Conservation (phyloP, 1,140 invertebrate species). For the Augochlora pura region DNA sequence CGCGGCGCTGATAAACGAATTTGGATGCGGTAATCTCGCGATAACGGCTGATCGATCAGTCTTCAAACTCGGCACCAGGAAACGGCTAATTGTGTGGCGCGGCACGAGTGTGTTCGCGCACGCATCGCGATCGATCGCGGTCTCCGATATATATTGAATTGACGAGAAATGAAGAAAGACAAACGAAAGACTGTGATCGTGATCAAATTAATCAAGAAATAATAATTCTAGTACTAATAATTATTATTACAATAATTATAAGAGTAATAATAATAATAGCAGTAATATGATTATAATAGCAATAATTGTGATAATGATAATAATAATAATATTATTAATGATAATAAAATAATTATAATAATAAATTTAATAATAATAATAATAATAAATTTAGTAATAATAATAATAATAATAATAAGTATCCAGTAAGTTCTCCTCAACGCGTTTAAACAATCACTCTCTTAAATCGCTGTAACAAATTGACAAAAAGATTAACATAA, state of each 20-base stretch:
- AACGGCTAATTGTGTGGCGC: no score
- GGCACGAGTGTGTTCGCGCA: not conserved
- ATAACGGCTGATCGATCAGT: no score
- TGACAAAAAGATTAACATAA: slow-evolving; percentile 45
- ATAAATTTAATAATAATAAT: slow-evolving; percentile 67
- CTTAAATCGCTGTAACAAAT: slow-evolving; percentile 60
- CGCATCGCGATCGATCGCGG: slow-evolving; percentile 42
- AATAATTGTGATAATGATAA: slow-evolving; percentile 58
- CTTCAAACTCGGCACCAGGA: no score
- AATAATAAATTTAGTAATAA: slow-evolving; percentile 55
- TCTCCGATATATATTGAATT: not conserved
- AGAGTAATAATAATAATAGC: slow-evolving; percentile 64
- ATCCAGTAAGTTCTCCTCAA: slow-evolving; percentile 60
- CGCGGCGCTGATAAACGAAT: no score
- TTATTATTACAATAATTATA: slow-evolving; percentile 64
- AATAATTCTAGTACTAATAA: slow-evolving; percentile 62
- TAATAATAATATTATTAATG: slow-evolving; percentile 58
- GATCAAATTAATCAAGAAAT: slow-evolving; percentile 48
- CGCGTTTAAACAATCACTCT: slow-evolving; percentile 63
- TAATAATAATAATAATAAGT: slow-evolving; percentile 66
- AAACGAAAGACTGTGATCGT: slow-evolving; percentile 31
- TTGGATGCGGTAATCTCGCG: no score
- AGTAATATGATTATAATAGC: slow-evolving; percentile 37
- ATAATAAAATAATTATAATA: slow-evolving; percentile 59
- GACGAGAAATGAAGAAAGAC: not conserved